Percentiles rank a stretch among this genome's conserved stretches.
Evolutionary conservation across 2,888 invertebrate species (phyloP).

Genomic region (Ferrisia virgata): DNA sequence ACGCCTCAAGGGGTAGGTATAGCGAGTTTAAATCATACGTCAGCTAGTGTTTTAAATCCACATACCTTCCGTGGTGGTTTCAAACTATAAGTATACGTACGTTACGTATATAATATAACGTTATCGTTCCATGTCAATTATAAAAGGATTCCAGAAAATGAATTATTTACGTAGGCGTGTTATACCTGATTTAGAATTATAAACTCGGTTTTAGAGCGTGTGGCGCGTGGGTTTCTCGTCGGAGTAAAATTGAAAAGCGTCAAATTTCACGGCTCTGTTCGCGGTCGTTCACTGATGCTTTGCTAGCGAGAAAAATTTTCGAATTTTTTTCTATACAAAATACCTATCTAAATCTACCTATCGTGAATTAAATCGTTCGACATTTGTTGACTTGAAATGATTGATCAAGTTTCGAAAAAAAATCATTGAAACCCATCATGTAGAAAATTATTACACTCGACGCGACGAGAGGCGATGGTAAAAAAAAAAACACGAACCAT

Average conservation of each 20-base stretch:
- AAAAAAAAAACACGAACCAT: background rate
- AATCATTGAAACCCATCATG: background rate
- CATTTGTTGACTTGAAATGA: background rate
- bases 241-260: background rate
- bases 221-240: background rate
- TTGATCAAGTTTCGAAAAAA: background rate
- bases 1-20: background rate
- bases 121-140: constrained; percentile 3
- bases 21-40: background rate
- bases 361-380: background rate
- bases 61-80: no score
- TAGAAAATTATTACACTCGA: background rate
- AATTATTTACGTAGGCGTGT: constrained; percentile 1
- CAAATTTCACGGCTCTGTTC: background rate
- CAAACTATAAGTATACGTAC: no score
- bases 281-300: background rate
- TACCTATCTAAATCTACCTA: background rate
- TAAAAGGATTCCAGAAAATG: background rate
- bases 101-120: background rate
- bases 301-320: background rate
- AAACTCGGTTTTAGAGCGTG: background rate
- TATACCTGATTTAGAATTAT: background rate
- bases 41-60: background rate
- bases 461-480: no score
- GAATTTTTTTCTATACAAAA: background rate